Percentiles rank a stretch among this genome's conserved stretches.
These are phyloP conservation scores for Galemys pyrenaicus DNA, from an alignment of 2,113 vertebrate genomes.

Conservation along the genomic window DNA sequence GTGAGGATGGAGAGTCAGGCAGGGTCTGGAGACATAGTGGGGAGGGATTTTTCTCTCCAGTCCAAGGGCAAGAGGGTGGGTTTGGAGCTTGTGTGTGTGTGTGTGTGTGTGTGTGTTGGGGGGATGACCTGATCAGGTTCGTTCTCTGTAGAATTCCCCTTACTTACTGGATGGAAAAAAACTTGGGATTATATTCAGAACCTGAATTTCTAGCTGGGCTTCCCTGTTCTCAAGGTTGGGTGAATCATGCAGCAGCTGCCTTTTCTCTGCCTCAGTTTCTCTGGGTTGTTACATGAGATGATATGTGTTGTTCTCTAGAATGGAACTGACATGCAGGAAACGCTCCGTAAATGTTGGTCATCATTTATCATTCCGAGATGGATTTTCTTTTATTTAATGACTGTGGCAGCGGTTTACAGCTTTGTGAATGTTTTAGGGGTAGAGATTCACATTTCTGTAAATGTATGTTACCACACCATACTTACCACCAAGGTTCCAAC, in stretches of 20 bases:
- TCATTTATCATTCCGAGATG: background rate
- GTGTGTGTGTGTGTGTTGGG: too few relatives aligned
- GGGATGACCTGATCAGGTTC: fast-evolving
- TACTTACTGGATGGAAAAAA: background rate
- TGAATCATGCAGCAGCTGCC: background rate
- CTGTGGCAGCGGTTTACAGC: too few relatives aligned
- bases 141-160: background rate
- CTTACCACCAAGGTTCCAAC: too few relatives aligned
- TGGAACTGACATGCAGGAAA: background rate
- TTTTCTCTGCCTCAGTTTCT: background rate
- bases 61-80: background rate
- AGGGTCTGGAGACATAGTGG: background rate
- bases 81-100: background rate
- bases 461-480: too few relatives aligned
- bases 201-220: background rate
- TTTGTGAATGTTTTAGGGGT: too few relatives aligned
- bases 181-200: background rate
- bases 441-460: too few relatives aligned
- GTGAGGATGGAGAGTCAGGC: background rate
- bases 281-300: background rate
- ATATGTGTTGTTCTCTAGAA: background rate
- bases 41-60: background rate
- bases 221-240: background rate
- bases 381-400: background rate
- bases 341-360: background rate